Conservation (phyloP, 2,888 invertebrate species). For the Octonoba sinensis region DNA sequence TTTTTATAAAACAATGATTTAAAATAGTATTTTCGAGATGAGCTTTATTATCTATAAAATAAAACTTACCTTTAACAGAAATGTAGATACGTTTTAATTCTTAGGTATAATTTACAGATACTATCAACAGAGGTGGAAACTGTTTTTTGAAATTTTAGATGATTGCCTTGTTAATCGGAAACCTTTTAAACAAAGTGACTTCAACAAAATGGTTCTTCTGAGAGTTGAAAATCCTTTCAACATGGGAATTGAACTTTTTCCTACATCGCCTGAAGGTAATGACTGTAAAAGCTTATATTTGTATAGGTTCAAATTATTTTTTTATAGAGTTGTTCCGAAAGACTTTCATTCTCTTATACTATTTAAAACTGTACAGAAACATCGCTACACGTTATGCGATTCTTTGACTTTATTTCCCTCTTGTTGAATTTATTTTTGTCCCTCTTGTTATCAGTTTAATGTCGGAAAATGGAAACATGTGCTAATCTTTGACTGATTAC, state of each 20-base stretch:
- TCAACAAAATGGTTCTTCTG: slow-evolving; percentile 47
- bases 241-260: slow-evolving; percentile 17
- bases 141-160: slow-evolving; percentile 55
- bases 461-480: no score
- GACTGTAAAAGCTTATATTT: no score
- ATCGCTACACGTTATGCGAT: no score
- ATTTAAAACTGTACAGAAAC: background rate
- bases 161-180: slow-evolving; percentile 25
- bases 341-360: no score
- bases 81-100: no score
- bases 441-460: no score
- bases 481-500: no score
- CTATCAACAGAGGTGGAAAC: slow-evolving; percentile 59
- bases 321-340: no score
- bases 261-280: slow-evolving; percentile 24
- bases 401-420: no score
- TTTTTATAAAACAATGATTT: background rate
- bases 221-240: slow-evolving; percentile 50
- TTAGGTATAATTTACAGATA: slow-evolving; percentile 31
- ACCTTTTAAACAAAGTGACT: slow-evolving; percentile 55
- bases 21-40: background rate
- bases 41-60: background rate
- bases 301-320: no score
- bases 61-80: no score
- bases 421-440: no score